Conservation (phyloP, 92 coral and sea anemone genomes). For the Isaurus tuberculatus region DNA sequence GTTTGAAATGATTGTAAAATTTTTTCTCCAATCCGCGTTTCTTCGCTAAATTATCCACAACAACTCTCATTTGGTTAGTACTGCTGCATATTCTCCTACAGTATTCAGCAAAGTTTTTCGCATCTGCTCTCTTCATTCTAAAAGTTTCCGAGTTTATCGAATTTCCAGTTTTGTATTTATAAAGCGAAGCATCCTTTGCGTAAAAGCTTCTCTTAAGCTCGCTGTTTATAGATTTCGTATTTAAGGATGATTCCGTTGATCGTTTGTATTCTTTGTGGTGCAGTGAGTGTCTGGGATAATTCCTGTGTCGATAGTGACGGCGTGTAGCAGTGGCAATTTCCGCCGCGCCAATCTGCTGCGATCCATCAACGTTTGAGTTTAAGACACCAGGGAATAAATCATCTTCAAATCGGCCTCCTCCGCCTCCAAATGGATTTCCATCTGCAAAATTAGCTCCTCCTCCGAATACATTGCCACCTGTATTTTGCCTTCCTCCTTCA, state of each 20-base stretch:
- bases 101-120: not conserved
- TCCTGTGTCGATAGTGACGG: not conserved
- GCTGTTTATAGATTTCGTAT: not conserved
- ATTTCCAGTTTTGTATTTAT: not conserved
- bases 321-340: slow-evolving; percentile 25
- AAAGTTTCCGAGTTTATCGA: not conserved
- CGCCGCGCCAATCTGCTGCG: slow-evolving; percentile 32
- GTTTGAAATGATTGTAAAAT: not conserved
- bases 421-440: not conserved
- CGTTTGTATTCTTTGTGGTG: not conserved
- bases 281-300: not conserved
- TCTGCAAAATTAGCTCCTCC: not conserved
- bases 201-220: not conserved
- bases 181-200: not conserved
- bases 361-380: slow-evolving; percentile 30
- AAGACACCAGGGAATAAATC: slow-evolving; percentile 14
- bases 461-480: not conserved
- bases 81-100: slow-evolving; percentile 12
- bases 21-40: not conserved
- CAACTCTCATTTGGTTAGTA: slow-evolving; percentile 4
- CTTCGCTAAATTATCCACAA: not conserved
- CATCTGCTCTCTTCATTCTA: not conserved
- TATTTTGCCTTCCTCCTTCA: not conserved
- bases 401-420: not conserved
- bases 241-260: not conserved